Conservation (phyloP, 1,140 invertebrate genomes). For the Argopecten irradians region DNA sequence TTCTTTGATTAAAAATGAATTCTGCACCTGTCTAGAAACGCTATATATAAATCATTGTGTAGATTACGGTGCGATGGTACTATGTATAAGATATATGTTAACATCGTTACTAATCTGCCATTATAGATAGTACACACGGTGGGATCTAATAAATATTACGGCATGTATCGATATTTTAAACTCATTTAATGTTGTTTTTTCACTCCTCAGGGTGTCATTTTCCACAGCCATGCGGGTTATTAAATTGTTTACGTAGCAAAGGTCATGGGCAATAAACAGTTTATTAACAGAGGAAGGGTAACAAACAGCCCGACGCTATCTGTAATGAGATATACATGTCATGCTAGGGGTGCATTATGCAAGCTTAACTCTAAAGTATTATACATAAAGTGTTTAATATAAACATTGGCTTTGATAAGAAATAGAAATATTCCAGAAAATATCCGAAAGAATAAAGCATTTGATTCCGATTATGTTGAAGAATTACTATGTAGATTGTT, state of each 20-base stretch:
- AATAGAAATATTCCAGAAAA: too few relatives aligned
- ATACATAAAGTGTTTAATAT: too few relatives aligned
- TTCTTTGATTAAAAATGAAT: not conserved
- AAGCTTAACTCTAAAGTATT: not conserved
- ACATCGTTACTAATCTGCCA: not conserved
- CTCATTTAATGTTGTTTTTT: not conserved
- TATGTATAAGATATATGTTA: not conserved
- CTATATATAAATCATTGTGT: not conserved
- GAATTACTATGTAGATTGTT: too few relatives aligned
- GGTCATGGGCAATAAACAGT: not conserved
- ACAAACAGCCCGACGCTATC: not conserved
- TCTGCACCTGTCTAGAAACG: not conserved
- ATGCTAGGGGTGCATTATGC: not conserved
- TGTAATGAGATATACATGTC: not conserved
- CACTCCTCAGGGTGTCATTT: not conserved
- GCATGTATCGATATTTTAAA: not conserved
- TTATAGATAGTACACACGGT: not conserved
- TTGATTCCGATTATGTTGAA: too few relatives aligned
- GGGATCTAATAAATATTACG: not conserved
- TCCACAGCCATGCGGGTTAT: not conserved
- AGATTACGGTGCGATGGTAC: not conserved
- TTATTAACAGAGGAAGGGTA: not conserved
- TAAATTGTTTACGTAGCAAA: not conserved
- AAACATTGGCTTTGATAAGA: too few relatives aligned
- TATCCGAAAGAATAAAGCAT: too few relatives aligned